A percentile compares a stretch with the other conserved stretches of the same genome.
These are phyloP conservation scores for Leptobrachium ailaonicum DNA, from an alignment of 2,113 vertebrate species.

Conservation along the genomic window DNA sequence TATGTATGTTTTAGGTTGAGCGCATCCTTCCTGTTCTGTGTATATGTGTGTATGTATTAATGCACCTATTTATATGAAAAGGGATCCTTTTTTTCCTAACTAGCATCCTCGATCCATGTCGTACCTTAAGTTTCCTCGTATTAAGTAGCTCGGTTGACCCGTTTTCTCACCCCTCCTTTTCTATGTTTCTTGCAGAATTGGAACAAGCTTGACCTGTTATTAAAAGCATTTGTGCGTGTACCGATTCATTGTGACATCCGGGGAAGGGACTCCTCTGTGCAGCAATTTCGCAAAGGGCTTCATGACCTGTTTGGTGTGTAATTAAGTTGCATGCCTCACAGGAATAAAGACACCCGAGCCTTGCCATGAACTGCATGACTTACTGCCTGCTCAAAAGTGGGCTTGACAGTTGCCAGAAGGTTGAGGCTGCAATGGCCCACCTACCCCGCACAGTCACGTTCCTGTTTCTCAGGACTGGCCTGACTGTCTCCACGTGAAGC, in stretches of 20 bases:
- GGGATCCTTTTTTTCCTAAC: no score
- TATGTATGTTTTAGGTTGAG: no score
- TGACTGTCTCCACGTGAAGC: conserved; percentile 6
- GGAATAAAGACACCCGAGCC: conserved; percentile 65
- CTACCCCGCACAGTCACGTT: conserved; percentile 49
- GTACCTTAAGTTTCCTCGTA: no score
- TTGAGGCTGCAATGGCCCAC: conserved; percentile 58
- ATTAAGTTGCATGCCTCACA: conserved; percentile 62
- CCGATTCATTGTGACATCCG: conserved; percentile 61
- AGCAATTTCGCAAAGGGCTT: conserved; percentile 52
- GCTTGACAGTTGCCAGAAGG: conserved; percentile 70
- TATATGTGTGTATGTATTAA: no score
- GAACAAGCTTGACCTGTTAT: conserved; percentile 54
- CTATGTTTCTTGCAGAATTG: conserved; percentile 42
- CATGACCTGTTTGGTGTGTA: conserved; percentile 54
- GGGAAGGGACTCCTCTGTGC: conserved; percentile 55
- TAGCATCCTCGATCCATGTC: no score
- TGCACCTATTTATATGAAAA: no score
- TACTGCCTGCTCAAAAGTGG: conserved; percentile 65
- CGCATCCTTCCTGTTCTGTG: no score
- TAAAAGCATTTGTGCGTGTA: conserved; percentile 55
- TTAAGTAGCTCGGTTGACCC: neutral
- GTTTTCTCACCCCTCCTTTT: neutral
- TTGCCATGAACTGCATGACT: conserved; percentile 64
- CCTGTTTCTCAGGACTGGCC: conserved; percentile 44